A percentile compares a stretch with the other conserved stretches of the same genome.
These are phyloP conservation scores for Andrena trimmerana DNA, from an alignment of 2,888 invertebrate species.

Conservation along the genomic window DNA sequence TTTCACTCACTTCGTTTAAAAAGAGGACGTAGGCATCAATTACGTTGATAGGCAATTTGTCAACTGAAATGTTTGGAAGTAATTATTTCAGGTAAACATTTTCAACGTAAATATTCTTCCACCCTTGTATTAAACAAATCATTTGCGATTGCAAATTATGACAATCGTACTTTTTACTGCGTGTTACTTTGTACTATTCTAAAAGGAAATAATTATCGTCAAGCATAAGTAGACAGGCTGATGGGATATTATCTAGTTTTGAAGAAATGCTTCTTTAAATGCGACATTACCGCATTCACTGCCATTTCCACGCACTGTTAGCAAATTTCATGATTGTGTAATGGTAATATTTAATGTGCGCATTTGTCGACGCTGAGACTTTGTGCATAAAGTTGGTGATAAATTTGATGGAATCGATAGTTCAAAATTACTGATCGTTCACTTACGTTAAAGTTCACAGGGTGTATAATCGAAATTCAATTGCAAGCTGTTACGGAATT, in stretches of 20 bases:
- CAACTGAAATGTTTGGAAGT: too few relatives aligned
- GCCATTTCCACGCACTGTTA: background rate
- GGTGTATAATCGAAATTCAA: slow-evolving; percentile 47
- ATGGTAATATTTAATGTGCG: slow-evolving; percentile 19
- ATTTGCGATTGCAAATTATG: background rate
- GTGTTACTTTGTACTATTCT: background rate
- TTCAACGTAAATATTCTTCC: too few relatives aligned
- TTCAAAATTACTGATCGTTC: slow-evolving; percentile 47
- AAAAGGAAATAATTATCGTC: background rate
- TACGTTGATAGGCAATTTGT: too few relatives aligned
- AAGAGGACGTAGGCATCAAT: too few relatives aligned
- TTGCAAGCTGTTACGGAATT: slow-evolving; percentile 40
- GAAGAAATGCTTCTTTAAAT: background rate
- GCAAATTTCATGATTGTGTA: background rate
- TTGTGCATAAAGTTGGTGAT: slow-evolving; percentile 29
- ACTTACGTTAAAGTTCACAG: slow-evolving; percentile 31
- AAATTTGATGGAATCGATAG: slow-evolving; percentile 39
- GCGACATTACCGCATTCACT: background rate
- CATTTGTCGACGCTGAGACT: background rate
- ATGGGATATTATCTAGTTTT: background rate
- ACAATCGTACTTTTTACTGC: background rate
- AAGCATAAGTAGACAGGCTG: background rate
- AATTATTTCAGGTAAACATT: too few relatives aligned
- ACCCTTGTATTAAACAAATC: background rate
- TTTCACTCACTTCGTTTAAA: too few relatives aligned